Conservation (phyloP, 2,113 vertebrate species). For the crab-eating macaque (Macaca fascicularis) region T2T-MFA8v1.1 NC_088391.1:83057501-83058000, state of each 20-base stretch:
- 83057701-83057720: neutral
- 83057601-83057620: neutral
- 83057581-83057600: neutral
- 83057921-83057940: neutral
- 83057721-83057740: neutral
- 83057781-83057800: neutral
- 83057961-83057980: neutral
- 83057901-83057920: neutral
- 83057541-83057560: neutral
- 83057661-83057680: neutral
- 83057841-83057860: neutral
- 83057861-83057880: neutral
- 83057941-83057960: neutral
- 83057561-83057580: neutral
- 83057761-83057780: neutral
- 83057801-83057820: neutral
- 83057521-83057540: neutral
- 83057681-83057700: neutral
- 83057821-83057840: neutral
- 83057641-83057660: neutral
- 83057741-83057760: neutral
- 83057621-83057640: neutral
- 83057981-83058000: neutral
- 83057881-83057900: neutral
- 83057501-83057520: neutral